Base-by-base conservation (phyloP, 2,888 invertebrate species). In the Drosophila kambysellisi region DNA sequence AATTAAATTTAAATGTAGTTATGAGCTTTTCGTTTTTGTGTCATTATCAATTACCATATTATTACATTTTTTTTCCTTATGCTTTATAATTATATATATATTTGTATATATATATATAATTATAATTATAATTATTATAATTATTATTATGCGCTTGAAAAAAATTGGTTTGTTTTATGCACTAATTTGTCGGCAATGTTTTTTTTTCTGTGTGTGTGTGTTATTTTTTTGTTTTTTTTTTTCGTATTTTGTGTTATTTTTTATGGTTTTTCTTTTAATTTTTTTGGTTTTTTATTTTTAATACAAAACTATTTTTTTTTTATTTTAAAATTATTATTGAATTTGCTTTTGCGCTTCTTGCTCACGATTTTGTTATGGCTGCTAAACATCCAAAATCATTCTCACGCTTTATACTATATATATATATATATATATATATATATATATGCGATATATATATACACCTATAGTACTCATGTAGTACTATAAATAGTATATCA, bases 1-100 rank as follows among this genome's bases (percentile, higher is more conserved):
- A 89, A 89, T 89, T 88, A 87, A 88, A 89, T 87, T 83, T 88
- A 87, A 86, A 89, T 88, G 88, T 89, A 88, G 88, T 85, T 89
- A 88, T 89, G 85, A 82, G 81, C 64, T 80, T 71, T 37, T 50
- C 29, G 12, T 51, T 43, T 50, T 46, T 33, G 20, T 54, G 66
- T 62, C 63, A 51, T 74, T 69, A 60, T 57, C 57, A 57, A 41
- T 61, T 54, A 61, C 58, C 35, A 52, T 74, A 54, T 75, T 60
- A 58, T 77, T 68, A 71, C 64, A 65, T 60, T 67, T 64, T 17
- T 17, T 60, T 62, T 32, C 56, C 56, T 52, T 59, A 66, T 63
- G 11, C 53, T 30, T 72, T 56, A 57, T 64, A 46, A 46, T 46
- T 46, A 46, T 46, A 25, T 46, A 43, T 43, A 43, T 43, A 20